phyloP scores from a whole-genome alignment of 2,888 invertebrate genomes.

The Eustalomyia histrio region DNA sequence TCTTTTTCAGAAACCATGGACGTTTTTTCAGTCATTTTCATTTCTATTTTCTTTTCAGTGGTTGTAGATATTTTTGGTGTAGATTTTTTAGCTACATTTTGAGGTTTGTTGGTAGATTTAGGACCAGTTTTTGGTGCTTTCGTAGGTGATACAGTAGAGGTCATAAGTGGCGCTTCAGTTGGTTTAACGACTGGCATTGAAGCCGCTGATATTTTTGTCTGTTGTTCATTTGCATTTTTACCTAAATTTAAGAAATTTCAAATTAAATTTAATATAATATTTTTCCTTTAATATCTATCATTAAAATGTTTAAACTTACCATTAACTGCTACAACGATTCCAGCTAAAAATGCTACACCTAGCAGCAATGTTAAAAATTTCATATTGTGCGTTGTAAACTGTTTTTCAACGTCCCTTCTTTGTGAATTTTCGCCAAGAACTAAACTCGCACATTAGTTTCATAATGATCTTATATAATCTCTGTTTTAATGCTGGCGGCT shows the following conservation, averaged over 20 bases:
- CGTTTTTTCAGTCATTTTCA: constrained; percentile 13
- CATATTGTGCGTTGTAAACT: constrained; percentile 35
- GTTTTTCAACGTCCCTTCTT: constrained; percentile 8
- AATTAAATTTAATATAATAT: not conserved
- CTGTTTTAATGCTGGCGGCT: constrained; percentile 5
- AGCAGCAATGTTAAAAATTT: constrained; percentile 45
- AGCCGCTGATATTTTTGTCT: not conserved
- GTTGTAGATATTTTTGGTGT: not conserved
- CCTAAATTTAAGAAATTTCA: constrained; percentile 1
- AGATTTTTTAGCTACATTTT: constrained; percentile 59
- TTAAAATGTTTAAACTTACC: constrained; percentile 29
- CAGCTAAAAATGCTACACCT: constrained; percentile 33
- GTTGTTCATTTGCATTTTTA: constrained; percentile 10
- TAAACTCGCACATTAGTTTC: constrained; percentile 39
- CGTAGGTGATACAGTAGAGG: constrained; percentile 66
- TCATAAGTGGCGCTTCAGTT: constrained; percentile 67
- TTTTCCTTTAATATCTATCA: not conserved
- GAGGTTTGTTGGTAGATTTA: constrained; percentile 5
- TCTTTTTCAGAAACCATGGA: not conserved
- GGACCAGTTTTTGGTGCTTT: constrained; percentile 47
- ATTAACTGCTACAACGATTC: constrained; percentile 3
- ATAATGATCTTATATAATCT: constrained; percentile 57
- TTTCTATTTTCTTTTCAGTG: constrained; percentile 7
- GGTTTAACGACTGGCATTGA: constrained; percentile 49
- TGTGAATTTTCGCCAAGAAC: constrained; percentile 43